Percentiles rank a stretch among this genome's conserved stretches.
Evolutionary conservation across 2,113 vertebrate genomes (phyloP).

Genomic region (Capricornis sumatraensis): DNA sequence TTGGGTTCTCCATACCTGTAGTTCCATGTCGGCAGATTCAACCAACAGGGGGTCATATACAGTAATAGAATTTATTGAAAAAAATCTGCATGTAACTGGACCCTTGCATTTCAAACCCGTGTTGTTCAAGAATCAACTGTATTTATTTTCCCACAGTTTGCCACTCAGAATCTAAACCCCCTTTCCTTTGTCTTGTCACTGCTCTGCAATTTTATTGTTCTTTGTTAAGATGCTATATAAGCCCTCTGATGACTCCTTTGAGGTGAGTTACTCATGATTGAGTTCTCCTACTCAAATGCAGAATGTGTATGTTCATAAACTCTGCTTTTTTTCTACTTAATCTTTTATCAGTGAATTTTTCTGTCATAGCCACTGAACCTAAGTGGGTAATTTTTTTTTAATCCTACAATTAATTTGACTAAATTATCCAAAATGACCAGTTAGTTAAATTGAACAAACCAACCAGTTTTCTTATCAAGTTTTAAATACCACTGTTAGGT

Average conservation of each 20-base stretch:
- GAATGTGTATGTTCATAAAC: background rate
- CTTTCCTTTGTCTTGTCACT: background rate
- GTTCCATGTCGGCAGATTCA: background rate
- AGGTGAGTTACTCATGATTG: background rate
- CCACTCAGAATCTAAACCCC: background rate
- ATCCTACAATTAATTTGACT: background rate
- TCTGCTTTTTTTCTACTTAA: background rate
- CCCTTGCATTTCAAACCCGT: background rate
- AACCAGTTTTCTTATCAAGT: slow-evolving; percentile 2
- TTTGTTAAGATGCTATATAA: background rate
- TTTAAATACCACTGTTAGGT: background rate
- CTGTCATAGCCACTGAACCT: background rate
- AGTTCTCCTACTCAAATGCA: background rate
- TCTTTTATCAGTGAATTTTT: background rate
- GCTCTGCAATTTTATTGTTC: background rate
- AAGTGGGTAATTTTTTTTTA: background rate
- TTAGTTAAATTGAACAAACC: slow-evolving; percentile 7
- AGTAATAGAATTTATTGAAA: background rate
- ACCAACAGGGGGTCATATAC: background rate
- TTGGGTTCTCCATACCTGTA: background rate
- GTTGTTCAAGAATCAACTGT: background rate
- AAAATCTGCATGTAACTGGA: background rate
- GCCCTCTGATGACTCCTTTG: background rate
- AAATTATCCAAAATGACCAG: background rate
- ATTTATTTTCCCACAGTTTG: background rate